Base-by-base conservation (phyloP, 2,113 vertebrate species). In the Odontophorus gujanensis region DNA sequence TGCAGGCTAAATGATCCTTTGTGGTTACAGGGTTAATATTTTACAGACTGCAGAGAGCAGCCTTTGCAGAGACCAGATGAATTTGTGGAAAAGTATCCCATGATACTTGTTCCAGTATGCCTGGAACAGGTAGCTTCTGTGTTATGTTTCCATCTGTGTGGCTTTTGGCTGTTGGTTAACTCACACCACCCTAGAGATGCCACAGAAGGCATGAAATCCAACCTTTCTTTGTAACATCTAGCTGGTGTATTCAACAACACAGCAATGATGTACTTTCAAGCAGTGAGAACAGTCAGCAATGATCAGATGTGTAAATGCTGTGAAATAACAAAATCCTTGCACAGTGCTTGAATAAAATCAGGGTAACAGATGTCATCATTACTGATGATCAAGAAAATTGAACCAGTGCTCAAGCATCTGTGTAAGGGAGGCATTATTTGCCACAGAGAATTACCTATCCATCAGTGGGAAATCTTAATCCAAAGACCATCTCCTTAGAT, bases 291-390 rank as follows among this genome's bases (percentile, higher is more conserved):
- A 63, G 38, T 47, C 72, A 80, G 50, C 22, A 85, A 51, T 47
- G 50, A 66, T 80, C 48, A 51, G 75, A 30, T 26, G 17, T 38
- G 25, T 67, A 89, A 95, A 15, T 45, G 74, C 75, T 77, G 42
- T 67, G 73, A 92, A 96, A 89, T 66, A 87, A 48, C 30, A 80
- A 83, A 87, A 93, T 93, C 65, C 38, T 87, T 92, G n/a, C 42
- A 48, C 22, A 22, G 34, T 62, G 16, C 75, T 85, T 63, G 59
- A 55, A 74, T 93, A 85, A 92, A 93, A 55, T 77, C 72, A 78
- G 75, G 79, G 32, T 92, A 89, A 87, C 38, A 87, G 84, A 89
- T 93, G 81, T 82, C 78, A 85, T 94, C 34, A 82, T 91, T 93
- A 85, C 79, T 67, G 40, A 57, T 6, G 38, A 82, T 87, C 34